phyloP scores from a whole-genome alignment of 2,113 vertebrate genomes.

The Lophochroa leadbeateri region DNA sequence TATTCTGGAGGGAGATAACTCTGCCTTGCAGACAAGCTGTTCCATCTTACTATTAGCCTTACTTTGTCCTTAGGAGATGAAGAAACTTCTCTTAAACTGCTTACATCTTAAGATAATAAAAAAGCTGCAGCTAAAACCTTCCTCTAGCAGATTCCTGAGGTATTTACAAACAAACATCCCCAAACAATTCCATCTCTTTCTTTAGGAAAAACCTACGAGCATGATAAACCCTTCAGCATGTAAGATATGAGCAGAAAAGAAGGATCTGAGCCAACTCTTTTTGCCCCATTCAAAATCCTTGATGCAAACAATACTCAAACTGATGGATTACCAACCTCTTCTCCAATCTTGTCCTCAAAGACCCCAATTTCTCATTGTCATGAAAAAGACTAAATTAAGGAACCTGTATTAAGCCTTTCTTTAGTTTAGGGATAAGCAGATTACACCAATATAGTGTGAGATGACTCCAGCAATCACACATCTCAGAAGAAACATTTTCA shows the following conservation, averaged over 20 bases:
- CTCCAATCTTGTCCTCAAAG: background rate
- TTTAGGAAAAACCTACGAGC: background rate
- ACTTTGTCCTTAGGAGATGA: background rate
- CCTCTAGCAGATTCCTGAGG: background rate
- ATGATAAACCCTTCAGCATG: background rate
- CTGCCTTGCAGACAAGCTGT: background rate
- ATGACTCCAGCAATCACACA: background rate
- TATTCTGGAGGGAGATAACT: background rate
- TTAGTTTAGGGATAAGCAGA: background rate
- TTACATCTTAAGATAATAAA: background rate
- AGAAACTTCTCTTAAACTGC: background rate
- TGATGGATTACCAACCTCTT: background rate
- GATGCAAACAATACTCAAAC: background rate
- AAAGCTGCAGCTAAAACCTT: background rate
- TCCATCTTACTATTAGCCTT: background rate
- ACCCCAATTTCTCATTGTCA: background rate
- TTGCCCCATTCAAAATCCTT: background rate
- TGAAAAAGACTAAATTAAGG: background rate
- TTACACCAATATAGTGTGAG: background rate
- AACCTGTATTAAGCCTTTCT: background rate
- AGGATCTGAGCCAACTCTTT: background rate
- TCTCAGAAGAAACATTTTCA: background rate
- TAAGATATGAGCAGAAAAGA: background rate
- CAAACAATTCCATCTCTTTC: background rate
- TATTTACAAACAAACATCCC: background rate